These are phyloP conservation scores for Heliconius congener DNA, from an alignment of 1,140 invertebrate genomes.

Conservation along the genomic window DNA sequence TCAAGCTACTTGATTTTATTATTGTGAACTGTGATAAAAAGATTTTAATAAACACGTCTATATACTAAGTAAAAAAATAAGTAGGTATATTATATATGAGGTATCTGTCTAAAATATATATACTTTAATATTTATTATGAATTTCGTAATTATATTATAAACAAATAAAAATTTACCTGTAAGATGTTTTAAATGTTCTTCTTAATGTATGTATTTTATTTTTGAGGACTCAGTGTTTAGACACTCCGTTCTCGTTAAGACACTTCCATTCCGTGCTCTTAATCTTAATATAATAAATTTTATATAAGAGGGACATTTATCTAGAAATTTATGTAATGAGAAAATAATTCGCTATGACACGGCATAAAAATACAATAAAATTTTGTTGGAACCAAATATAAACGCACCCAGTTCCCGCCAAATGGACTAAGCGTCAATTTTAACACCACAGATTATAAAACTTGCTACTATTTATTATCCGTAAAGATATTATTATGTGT, in stretches of 20 bases:
- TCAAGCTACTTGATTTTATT: conserved; percentile 10
- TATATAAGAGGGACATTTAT: too few species aligned
- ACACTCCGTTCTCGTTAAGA: too few species aligned
- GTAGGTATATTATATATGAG: too few species aligned
- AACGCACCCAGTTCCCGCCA: conserved; percentile 23
- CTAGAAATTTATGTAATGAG: neutral
- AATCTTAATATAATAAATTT: too few species aligned
- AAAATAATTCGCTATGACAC: conserved; percentile 3
- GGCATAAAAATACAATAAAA: neutral
- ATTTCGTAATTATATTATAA: neutral
- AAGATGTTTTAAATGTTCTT: neutral
- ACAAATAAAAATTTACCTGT: neutral
- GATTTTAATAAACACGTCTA: neutral
- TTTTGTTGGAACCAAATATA: conserved; percentile 7
- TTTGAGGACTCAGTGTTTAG: neutral
- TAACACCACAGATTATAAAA: conserved; percentile 60
- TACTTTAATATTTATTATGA: too few species aligned
- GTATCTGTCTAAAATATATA: too few species aligned
- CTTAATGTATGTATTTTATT: neutral
- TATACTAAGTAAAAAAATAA: neutral
- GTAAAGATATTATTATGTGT: conserved; percentile 50
- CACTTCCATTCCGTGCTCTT: too few species aligned
- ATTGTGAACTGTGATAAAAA: neutral
- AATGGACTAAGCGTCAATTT: conserved; percentile 54
- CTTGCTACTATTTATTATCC: conserved; percentile 64